phyloP scores from a whole-genome alignment of 2,888 invertebrate genomes.

The Cerceris rybyensis region DNA sequence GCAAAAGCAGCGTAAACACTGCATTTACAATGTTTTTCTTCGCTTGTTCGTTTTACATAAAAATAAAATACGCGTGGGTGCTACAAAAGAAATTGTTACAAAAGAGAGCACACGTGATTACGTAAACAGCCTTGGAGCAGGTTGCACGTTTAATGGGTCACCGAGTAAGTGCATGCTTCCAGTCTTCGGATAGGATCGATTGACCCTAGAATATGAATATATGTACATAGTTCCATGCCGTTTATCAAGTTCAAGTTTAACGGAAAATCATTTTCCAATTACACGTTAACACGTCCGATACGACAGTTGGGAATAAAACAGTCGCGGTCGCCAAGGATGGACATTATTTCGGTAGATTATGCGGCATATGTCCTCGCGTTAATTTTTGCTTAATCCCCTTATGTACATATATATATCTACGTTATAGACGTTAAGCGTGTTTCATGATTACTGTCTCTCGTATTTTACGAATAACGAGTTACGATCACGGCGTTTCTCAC shows the following conservation, averaged over 20 bases:
- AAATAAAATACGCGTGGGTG: neutral
- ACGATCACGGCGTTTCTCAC: too few species aligned
- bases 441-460: too few species aligned
- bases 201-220: neutral
- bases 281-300: neutral
- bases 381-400: too few species aligned
- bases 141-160: slow-evolving; percentile 42
- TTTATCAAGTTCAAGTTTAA: neutral
- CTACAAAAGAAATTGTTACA: slow-evolving; percentile 21
- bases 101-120: slow-evolving; percentile 22
- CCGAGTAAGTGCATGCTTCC: slow-evolving; percentile 27
- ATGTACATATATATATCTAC: too few species aligned
- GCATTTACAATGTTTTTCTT: neutral
- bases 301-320: too few species aligned
- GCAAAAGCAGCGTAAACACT: too few species aligned
- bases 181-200: slow-evolving; percentile 22
- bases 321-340: too few species aligned
- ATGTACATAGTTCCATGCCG: neutral
- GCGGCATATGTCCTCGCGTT: too few species aligned
- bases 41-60: slow-evolving; percentile 32
- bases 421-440: too few species aligned
- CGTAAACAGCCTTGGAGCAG: slow-evolving; percentile 31
- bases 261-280: neutral
- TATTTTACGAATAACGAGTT: too few species aligned
- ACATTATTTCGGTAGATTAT: too few species aligned